Evolutionary conservation across 2,888 invertebrate species (phyloP).

Genomic region (Hyles lineata): DNA sequence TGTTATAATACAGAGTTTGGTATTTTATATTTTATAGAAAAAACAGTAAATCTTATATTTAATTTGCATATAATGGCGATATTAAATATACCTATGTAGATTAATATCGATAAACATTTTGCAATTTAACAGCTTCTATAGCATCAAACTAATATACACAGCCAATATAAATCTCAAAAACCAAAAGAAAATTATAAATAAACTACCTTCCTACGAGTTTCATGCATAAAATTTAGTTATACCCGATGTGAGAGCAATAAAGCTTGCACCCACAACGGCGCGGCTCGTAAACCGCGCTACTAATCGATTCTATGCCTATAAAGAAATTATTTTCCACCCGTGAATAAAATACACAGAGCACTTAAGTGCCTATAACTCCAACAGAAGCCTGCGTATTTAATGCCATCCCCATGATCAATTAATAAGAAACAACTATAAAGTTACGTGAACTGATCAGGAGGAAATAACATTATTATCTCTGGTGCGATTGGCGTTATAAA

Average conservation of each 20-base stretch:
- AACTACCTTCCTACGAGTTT: not conserved
- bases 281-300: conserved; percentile 57
- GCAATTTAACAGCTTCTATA: not conserved
- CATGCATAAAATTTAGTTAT: conserved; percentile 33
- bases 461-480: conserved; percentile 11
- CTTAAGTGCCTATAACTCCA: conserved; percentile 48
- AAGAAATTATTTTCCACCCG: conserved; percentile 62
- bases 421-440: conserved; percentile 21
- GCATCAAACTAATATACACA: not conserved
- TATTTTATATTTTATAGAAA: too few species aligned
- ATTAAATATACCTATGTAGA: too few species aligned
- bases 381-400: conserved; percentile 29
- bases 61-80: too few species aligned
- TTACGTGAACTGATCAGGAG: conserved; percentile 1
- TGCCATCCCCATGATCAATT: conserved; percentile 10
- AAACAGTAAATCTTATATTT: too few species aligned
- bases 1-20: too few species aligned
- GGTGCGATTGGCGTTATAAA: not conserved
- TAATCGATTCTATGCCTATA: conserved; percentile 66
- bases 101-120: too few species aligned
- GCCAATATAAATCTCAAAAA: not conserved
- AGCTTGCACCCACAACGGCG: conserved; percentile 47
- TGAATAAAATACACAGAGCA: conserved; percentile 46
- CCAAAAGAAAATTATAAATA: not conserved
- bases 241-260: conserved; percentile 39